Base-by-base conservation (phyloP, 1,140 invertebrate genomes). In the Meloidogyne chitwoodi region DNA sequence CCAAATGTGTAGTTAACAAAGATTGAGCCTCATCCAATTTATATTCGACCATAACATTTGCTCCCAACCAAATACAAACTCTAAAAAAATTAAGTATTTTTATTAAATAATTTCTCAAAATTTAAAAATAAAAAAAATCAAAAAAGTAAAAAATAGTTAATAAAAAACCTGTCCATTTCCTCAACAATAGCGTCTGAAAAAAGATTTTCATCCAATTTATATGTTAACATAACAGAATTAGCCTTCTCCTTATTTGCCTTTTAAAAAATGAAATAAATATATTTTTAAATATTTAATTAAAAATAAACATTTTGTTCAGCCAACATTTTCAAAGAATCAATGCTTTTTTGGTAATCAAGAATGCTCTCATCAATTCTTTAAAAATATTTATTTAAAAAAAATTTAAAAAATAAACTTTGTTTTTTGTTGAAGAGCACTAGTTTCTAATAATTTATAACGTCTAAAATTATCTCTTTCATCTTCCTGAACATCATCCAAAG, bases 31-130 rank as follows among this genome's bases (percentile, higher is more conserved):
- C 95, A 79, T 95, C 92, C 76, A 98, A 88, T 14, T 91, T 91
- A 89, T 98, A 99, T 88, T 98, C 96, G 81, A 98, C 89, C 96
- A 99, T 99, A 0, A 98, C 94, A 90, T 96, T 98, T 27, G 96
- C 96, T 31, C 96, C 96, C 73, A 99, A 89, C 95, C 96, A 99
- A n/a, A 99, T 89, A 85, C 93, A 95, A 19, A 99, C 94, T 88
- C 91, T 73, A 10, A 38, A 48, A 34, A 68, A 68, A 26, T 22
- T 6, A 68, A n/a, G n/a, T n/a, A 68, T 24, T 24, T 68, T 27
- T 44, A 3, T 34, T 48, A 70, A 56, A n/a, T 6, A 44, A 70
- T 70, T 70, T 24, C 24, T 14, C 24, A n/a, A 68, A 68, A 68
- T 12, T 29, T 27, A 68, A 68, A 8, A 22, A n/a, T n/a, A n/a